phyloP scores from a whole-genome alignment of 2,113 vertebrate species.

The Cynoglossus semilaevis region DNA sequence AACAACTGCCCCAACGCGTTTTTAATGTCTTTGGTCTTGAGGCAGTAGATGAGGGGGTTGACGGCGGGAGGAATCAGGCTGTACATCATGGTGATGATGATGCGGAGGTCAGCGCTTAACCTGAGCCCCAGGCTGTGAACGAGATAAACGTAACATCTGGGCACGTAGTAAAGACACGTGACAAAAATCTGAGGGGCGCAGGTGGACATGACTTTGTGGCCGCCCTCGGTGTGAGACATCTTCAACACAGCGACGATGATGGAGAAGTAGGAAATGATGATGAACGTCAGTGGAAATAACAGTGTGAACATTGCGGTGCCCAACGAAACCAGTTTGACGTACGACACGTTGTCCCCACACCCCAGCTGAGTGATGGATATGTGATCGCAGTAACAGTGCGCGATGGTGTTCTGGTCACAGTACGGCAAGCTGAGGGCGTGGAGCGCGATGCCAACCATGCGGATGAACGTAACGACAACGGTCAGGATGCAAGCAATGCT shows the following conservation, averaged over 20 bases:
- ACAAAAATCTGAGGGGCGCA: constrained; percentile 66
- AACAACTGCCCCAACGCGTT: constrained; percentile 35
- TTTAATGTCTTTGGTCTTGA: constrained; percentile 67
- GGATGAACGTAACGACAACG: constrained; percentile 43
- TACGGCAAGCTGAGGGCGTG: constrained; percentile 39
- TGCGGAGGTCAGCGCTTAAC: constrained; percentile 23
- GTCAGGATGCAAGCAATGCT: constrained; percentile 38
- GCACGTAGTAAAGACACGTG: constrained; percentile 64
- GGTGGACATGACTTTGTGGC: constrained; percentile 59
- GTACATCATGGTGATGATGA: constrained; percentile 57
- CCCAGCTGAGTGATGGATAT: constrained; percentile 38
- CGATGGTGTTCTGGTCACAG: constrained; percentile 57
- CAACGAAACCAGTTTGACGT: constrained; percentile 14
- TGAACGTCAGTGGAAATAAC: constrained; percentile 53
- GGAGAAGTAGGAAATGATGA: constrained; percentile 59
- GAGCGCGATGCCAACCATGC: constrained; percentile 34
- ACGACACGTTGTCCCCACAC: constrained; percentile 18
- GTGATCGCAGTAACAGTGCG: constrained; percentile 65
- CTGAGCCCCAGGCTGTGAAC: constrained; percentile 8
- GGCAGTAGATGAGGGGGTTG: constrained; percentile 71
- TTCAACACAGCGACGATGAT: constrained; percentile 55
- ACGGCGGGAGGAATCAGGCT: constrained; percentile 62
- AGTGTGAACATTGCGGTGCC: constrained; percentile 51
- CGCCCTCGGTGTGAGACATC: constrained; percentile 35
- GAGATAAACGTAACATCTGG: constrained; percentile 63